These are phyloP conservation scores for Brenthis daphne DNA, from an alignment of 2,888 invertebrate species.

Conservation along the genomic window DNA sequence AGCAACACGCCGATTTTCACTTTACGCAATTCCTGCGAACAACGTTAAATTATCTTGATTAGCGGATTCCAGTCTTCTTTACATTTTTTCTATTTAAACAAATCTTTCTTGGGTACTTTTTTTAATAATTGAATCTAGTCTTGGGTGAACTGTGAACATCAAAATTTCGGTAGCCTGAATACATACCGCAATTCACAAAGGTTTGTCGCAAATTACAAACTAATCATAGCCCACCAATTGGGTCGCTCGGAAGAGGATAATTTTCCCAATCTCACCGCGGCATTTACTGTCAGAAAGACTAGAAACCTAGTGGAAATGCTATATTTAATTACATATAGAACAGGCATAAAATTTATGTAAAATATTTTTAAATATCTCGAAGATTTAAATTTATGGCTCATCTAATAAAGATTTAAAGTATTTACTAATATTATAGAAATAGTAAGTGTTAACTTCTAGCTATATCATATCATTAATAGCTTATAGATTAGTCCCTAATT, in stretches of 20 bases:
- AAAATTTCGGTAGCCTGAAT: conserved; percentile 5
- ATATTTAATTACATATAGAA: neutral
- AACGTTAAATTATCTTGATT: no score
- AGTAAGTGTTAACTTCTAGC: no score
- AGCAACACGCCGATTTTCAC: no score
- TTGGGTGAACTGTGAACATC: neutral
- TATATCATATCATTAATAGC: no score
- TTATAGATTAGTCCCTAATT: no score
- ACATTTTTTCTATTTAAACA: neutral
- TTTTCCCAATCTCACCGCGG: conserved; percentile 69
- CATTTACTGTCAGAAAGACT: conserved; percentile 19
- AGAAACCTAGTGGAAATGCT: conserved; percentile 6
- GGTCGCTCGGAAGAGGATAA: conserved; percentile 73
- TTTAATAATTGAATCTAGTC: neutral
- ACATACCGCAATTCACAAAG: conserved; percentile 28
- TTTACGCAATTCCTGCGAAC: no score
- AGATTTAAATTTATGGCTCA: no score
- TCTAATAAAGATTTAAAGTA: no score
- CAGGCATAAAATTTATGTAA: no score
- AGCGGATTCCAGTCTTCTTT: no score
- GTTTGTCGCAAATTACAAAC: conserved; percentile 69
- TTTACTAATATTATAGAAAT: no score
- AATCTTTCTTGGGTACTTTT: neutral
- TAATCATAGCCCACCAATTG: conserved; percentile 74
- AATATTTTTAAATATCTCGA: no score